Conservation (phyloP, 2,797 vertebrate species). For the Pterois miles region DNA sequence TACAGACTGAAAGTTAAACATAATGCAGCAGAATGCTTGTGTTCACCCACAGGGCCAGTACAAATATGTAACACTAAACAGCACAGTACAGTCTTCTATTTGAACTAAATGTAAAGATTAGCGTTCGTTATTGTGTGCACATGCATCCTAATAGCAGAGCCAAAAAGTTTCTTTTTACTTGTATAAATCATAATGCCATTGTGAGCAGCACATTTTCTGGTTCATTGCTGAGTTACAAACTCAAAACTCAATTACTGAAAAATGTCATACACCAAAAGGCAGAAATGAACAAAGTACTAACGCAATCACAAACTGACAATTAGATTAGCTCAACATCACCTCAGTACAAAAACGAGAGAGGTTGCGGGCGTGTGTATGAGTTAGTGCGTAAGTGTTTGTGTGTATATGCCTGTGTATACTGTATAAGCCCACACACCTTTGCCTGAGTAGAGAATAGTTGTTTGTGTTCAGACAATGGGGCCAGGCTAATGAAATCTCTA, state of each 20-base stretch:
- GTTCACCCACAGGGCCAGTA: neutral
- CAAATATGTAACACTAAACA: neutral
- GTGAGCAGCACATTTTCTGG: conserved; percentile 4
- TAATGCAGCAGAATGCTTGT: neutral
- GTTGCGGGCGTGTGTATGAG: conserved; percentile 15
- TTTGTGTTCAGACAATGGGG: conserved; percentile 74
- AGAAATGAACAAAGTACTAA: conserved; percentile 48
- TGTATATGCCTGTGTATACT: conserved; percentile 18
- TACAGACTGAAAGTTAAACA: neutral
- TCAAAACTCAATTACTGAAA: conserved; percentile 40
- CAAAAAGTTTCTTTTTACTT: neutral
- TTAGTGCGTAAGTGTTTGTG: neutral
- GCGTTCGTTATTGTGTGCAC: neutral
- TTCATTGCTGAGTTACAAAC: conserved; percentile 36
- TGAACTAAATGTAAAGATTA: neutral
- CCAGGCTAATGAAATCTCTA: conserved; percentile 74
- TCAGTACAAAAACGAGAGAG: conserved; percentile 22
- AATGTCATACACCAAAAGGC: conserved; percentile 34
- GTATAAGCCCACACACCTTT: conserved; percentile 50
- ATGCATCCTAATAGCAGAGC: neutral
- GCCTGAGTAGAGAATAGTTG: conserved; percentile 54
- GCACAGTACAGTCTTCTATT: neutral
- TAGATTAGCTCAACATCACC: conserved; percentile 52
- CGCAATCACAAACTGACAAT: conserved; percentile 58
- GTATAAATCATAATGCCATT: neutral